phyloP scores from a whole-genome alignment of 2,113 vertebrate species.

The Ammodytes dubius region DNA sequence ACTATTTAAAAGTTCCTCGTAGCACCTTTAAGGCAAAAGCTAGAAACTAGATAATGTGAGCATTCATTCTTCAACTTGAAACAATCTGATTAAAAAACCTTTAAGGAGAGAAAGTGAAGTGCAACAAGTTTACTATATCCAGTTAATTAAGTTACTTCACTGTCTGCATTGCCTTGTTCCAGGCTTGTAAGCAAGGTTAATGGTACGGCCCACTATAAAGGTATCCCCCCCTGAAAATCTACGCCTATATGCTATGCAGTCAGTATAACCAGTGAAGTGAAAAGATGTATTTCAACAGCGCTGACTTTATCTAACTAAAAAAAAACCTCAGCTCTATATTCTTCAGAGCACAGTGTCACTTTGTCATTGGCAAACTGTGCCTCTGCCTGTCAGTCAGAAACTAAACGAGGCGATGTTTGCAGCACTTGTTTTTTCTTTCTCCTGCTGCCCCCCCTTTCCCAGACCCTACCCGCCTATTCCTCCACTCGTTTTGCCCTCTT shows the following conservation, averaged over 20 bases:
- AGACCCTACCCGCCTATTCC: not conserved
- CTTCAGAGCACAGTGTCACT: not conserved
- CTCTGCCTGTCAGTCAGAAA: slow-evolving; percentile 16
- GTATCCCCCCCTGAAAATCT: no score
- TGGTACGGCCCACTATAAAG: no score
- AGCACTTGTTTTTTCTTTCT: slow-evolving; percentile 32
- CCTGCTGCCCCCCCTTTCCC: not conserved
- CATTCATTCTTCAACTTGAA: no score
- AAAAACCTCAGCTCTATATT: not conserved
- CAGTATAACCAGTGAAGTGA: not conserved
- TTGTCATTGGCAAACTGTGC: not conserved
- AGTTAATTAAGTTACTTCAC: no score
- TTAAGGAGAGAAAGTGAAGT: no score
- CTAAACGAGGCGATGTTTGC: slow-evolving; percentile 21
- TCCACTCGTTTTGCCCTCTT: slow-evolving; percentile 37
- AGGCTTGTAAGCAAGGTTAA: no score
- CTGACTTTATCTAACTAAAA: not conserved
- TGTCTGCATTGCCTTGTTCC: no score
- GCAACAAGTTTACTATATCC: no score
- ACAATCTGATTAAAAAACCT: no score
- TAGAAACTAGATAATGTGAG: no score
- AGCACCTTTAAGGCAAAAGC: no score
- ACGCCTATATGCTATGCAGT: not conserved
- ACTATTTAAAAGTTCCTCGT: no score
- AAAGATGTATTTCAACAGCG: not conserved